These are phyloP conservation scores for Rousettus leschenaultii DNA, from an alignment of 2,113 vertebrate species.

Conservation along the genomic window DNA sequence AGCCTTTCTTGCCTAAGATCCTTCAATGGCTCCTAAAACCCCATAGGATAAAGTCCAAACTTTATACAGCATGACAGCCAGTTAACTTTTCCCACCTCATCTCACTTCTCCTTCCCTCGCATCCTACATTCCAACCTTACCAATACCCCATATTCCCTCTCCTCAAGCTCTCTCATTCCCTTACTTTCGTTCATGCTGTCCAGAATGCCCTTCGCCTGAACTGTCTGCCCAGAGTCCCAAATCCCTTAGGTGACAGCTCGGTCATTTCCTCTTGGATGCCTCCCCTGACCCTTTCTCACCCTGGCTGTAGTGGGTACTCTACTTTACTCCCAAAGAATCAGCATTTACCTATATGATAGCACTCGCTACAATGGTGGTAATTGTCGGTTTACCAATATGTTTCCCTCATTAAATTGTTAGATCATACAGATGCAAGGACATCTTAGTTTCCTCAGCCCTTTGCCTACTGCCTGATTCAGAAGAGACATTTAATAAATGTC, in stretches of 20 bases:
- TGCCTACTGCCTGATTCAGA: neutral
- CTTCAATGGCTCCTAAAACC: neutral
- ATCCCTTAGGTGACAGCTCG: neutral
- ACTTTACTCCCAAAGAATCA: neutral
- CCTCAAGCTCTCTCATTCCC: neutral
- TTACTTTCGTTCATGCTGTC: neutral
- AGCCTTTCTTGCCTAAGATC: neutral
- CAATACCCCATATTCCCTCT: neutral
- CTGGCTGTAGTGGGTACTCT: neutral
- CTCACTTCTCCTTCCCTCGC: neutral
- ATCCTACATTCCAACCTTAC: neutral
- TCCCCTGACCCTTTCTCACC: neutral
- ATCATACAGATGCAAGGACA: neutral
- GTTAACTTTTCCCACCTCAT: neutral
- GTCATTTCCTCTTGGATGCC: neutral
- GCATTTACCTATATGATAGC: neutral
- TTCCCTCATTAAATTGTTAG: neutral
- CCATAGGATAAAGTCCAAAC: neutral
- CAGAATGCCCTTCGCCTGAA: neutral
- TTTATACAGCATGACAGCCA: neutral
- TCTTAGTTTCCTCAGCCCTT: neutral
- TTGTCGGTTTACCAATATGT: neutral
- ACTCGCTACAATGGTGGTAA: neutral
- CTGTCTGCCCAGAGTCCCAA: neutral
- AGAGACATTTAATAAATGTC: constrained; percentile 10